Evolutionary conservation across 2,888 invertebrate genomes (phyloP), one percentile per base, ranked within the genome.

Genomic region (Dioctria rufipes): DNA sequence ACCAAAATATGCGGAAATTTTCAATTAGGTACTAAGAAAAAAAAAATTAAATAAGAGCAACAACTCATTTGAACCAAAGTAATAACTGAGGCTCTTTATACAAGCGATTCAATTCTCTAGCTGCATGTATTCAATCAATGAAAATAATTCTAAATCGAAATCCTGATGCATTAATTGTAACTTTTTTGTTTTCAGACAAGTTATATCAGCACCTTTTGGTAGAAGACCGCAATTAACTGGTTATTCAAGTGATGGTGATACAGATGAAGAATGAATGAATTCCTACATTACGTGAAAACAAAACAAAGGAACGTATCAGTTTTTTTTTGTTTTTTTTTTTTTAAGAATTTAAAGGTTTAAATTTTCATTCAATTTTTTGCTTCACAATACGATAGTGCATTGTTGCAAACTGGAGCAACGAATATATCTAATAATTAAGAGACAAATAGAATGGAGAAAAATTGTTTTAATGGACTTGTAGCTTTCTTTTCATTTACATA

Each of bases 221-320:
- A 91, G 93, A 85, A 92, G 88, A 78, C 88, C 88, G 71, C 88
- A 88, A 82, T 86, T 87, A 81, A 88, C 87, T 49, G 88, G 88
- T 81, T 89, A 89, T 90, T 96, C 95, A 86, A 96, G 96, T 89
- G 97, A 96, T 87, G 94, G 96, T 63, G 97, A 89, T 83, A 95
- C 96, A 54, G 97, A 97, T 89, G 97, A 97, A 88, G 97, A 98
- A 91, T 97, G 92, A 90, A 46, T 39, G 5, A 65, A 65, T 25
- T 40, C 37, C 37, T 39, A 39, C 6, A 63, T 3, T 39, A 65
- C 9, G 2, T 40, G 4, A 11, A 39, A 40, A 65, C 13, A 5
- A 40, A 65, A 6, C 65, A 40, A 65, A 65, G 25, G 5, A 13
- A 65, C 39, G n/a, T 11, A 65, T 65, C 43, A 60, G 61, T 75